A percentile compares a stretch with the other conserved stretches of the same genome.
These are phyloP conservation scores for Dryomyza anilis DNA, from an alignment of 2,888 invertebrate species.

Conservation along the genomic window DNA sequence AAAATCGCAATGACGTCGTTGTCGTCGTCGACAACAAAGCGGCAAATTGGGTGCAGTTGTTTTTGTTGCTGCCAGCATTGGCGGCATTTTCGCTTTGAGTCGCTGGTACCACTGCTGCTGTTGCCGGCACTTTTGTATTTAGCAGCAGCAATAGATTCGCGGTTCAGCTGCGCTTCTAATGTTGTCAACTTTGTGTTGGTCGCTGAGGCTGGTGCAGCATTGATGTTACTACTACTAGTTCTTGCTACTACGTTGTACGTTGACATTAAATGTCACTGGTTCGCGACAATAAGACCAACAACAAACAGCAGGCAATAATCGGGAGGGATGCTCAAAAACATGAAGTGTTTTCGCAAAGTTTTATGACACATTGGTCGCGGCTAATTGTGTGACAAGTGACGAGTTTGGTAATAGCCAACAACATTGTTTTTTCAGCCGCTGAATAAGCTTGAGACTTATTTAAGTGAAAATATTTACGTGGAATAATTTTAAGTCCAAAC, in stretches of 20 bases:
- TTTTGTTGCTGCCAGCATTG: background rate
- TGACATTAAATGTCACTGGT: conserved; percentile 28
- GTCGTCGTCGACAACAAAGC: too few species aligned
- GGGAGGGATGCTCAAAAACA: too few species aligned
- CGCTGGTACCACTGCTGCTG: background rate
- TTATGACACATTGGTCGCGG: too few species aligned
- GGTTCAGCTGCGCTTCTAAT: conserved; percentile 17
- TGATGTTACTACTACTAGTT: background rate
- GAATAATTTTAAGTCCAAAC: too few species aligned
- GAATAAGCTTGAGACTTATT: too few species aligned
- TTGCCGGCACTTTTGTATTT: background rate
- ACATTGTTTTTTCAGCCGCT: too few species aligned
- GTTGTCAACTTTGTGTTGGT: conserved; percentile 25
- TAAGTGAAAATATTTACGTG: too few species aligned
- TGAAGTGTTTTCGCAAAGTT: too few species aligned
- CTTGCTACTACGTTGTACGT: conserved; percentile 12
- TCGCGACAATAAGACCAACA: background rate
- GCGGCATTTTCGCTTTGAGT: background rate
- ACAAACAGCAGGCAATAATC: background rate
- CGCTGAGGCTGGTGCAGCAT: background rate
- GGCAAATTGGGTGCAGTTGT: conserved; percentile 41
- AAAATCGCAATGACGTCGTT: too few species aligned
- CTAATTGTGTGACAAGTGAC: too few species aligned
- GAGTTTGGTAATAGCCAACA: too few species aligned
- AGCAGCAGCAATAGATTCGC: background rate